phyloP scores from a whole-genome alignment of 2,113 vertebrate species.

The Prochilodus magdalenae region DNA sequence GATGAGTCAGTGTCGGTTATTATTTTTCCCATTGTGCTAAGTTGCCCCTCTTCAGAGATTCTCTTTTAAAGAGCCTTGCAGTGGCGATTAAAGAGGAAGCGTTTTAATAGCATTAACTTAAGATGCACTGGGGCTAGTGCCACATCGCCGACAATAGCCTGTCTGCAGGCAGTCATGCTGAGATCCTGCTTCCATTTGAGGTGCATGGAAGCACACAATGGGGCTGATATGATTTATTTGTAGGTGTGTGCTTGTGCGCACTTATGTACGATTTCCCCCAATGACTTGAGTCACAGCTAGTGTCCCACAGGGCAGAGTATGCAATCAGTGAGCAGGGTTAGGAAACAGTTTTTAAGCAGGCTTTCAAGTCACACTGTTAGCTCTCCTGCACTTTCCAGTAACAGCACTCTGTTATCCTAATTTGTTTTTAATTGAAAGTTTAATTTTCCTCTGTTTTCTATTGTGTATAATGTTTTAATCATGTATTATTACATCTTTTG shows the following conservation, averaged over 20 bases:
- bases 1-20: not conserved
- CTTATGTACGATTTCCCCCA: slow-evolving; percentile 35
- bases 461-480: too few species aligned
- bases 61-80: slow-evolving; percentile 50
- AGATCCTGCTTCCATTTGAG: slow-evolving; percentile 46
- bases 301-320: slow-evolving; percentile 56
- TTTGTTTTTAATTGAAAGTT: too few species aligned
- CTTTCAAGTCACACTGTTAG: too few species aligned
- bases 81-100: slow-evolving; percentile 50
- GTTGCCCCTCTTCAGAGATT: slow-evolving; percentile 5
- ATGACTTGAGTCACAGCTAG: slow-evolving; percentile 42
- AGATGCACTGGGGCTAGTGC: slow-evolving; percentile 60
- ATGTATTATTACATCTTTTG: too few species aligned
- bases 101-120: slow-evolving; percentile 62
- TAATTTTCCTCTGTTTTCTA: too few species aligned
- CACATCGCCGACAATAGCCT: slow-evolving; percentile 60
- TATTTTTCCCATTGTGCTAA: not conserved
- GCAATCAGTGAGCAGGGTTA: slow-evolving; percentile 53
- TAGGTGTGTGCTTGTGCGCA: slow-evolving; percentile 59
- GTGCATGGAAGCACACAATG: slow-evolving; percentile 32
- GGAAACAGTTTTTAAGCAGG: slow-evolving; percentile 58
- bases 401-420: too few species aligned
- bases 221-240: slow-evolving; percentile 70
- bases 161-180: slow-evolving; percentile 60
- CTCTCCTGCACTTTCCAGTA: too few species aligned